A percentile compares a stretch with the other conserved stretches of the same genome.
Conservation (phyloP, 35 echinoderm and acorn worm species). For the Patiria miniata region DNA sequence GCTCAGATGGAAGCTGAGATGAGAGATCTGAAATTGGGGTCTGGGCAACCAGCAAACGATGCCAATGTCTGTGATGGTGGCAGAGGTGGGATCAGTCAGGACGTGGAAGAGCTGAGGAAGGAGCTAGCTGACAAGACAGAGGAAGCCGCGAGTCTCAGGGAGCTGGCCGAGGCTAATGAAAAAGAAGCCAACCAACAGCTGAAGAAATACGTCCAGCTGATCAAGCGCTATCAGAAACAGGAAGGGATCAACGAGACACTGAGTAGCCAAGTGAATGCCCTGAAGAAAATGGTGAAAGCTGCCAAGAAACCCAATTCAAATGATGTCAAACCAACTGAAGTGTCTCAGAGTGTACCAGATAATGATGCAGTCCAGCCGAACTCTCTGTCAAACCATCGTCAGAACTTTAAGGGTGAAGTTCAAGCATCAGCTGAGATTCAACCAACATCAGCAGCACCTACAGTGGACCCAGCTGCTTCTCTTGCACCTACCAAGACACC, state of each 20-base stretch:
- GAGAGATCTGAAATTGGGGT: background rate
- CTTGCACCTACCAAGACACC: background rate
- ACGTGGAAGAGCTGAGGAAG: background rate
- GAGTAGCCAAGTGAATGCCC: background rate
- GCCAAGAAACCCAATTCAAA: background rate
- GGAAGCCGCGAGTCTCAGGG: background rate
- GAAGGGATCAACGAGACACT: background rate
- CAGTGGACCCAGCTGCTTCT: background rate
- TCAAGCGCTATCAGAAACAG: background rate
- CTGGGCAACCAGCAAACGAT: background rate
- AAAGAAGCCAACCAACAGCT: background rate
- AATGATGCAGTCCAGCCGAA: background rate
- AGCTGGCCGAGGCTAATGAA: background rate
- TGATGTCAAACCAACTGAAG: background rate
- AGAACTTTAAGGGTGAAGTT: background rate
- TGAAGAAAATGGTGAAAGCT: background rate
- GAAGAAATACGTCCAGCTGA: background rate
- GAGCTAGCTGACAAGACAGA: slow-evolving; percentile 34
- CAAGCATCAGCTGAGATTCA: background rate
- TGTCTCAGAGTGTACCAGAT: background rate
- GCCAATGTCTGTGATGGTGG: background rate
- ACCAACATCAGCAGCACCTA: background rate
- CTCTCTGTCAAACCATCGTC: background rate
- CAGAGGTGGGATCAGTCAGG: background rate
- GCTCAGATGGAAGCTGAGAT: slow-evolving; percentile 49